Percentiles rank a stretch among this genome's conserved stretches.
These are phyloP conservation scores for Leiothrix lutea DNA, from an alignment of 2,113 vertebrate species.

Conservation along the genomic window DNA sequence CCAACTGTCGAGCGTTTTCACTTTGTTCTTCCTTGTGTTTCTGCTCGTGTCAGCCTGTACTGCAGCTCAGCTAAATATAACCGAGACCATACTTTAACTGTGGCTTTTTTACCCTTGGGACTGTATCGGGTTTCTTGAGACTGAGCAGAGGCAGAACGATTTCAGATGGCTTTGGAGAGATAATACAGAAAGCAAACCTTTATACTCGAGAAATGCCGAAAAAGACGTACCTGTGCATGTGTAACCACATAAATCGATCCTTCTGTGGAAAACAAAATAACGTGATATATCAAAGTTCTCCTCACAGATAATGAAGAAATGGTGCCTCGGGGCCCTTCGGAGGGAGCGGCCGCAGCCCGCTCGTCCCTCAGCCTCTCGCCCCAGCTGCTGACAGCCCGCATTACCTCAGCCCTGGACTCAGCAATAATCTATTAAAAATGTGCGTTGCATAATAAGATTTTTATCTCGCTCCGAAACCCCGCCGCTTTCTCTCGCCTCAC, in stretches of 20 bases:
- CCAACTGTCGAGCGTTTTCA: background rate
- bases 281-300: background rate
- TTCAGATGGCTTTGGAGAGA: background rate
- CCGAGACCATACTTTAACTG: background rate
- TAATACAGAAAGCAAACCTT: background rate
- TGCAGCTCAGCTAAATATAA: slow-evolving; percentile 32
- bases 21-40: slow-evolving; percentile 26
- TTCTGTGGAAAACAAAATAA: background rate
- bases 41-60: background rate
- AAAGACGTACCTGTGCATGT: background rate
- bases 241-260: background rate
- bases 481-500: background rate
- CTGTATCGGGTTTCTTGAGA: slow-evolving; percentile 11
- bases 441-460: background rate
- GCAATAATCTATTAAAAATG: background rate
- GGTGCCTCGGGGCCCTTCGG: background rate
- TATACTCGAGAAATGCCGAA: background rate
- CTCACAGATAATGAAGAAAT: background rate
- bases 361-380: background rate
- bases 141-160: background rate
- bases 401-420: background rate
- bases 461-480: background rate
- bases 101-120: background rate
- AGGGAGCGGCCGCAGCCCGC: background rate
- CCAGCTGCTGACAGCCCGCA: background rate